Conservation (phyloP, 2,113 vertebrate genomes). For the Pteropus alecto region DNA sequence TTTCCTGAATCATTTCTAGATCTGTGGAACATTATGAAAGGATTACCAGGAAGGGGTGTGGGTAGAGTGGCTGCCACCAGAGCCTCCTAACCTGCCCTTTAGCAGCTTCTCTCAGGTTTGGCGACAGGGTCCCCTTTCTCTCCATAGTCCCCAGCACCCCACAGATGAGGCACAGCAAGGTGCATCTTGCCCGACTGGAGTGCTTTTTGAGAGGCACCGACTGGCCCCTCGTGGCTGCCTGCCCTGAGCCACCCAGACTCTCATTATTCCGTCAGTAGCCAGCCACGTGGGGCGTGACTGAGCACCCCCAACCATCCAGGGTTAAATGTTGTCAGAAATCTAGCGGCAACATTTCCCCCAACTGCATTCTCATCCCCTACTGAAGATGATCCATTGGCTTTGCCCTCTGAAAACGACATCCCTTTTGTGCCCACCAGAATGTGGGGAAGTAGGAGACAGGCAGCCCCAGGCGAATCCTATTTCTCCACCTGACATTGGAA, state of each 20-base stretch:
- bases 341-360: not conserved
- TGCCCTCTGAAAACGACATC: not conserved
- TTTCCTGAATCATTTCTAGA: slow-evolving; percentile 6
- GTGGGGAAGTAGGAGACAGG: not conserved
- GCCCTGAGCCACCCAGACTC: not conserved
- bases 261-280: not conserved
- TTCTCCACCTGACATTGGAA: not conserved
- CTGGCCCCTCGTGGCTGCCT: not conserved
- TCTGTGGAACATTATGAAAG: not conserved
- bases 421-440: not conserved
- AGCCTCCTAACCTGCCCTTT: not conserved
- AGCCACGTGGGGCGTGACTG: not conserved
- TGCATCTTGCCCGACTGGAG: not conserved
- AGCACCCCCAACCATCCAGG: not conserved
- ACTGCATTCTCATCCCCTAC: not conserved
- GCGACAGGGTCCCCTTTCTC: not conserved
- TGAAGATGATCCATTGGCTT: not conserved
- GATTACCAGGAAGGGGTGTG: not conserved
- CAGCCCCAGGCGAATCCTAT: not conserved
- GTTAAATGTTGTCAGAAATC: not conserved
- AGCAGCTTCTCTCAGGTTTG: not conserved
- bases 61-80: not conserved
- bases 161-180: not conserved
- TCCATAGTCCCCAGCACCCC: not conserved
- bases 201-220: not conserved